Base-by-base conservation (phyloP, 2,113 vertebrate species). In the Zosterops japonicus region DNA sequence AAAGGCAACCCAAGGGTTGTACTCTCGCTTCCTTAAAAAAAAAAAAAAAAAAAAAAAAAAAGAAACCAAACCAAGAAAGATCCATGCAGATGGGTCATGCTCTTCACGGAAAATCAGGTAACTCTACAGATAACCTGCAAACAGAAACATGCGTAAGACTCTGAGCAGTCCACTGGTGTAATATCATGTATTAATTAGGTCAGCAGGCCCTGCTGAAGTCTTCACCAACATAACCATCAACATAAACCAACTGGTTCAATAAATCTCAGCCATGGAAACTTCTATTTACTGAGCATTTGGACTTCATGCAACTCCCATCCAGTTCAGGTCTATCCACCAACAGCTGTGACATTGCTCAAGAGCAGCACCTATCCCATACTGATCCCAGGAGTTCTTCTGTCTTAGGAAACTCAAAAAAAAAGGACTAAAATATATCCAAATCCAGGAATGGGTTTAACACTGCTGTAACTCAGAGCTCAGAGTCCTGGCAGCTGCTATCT, bases 111-210 rank as follows among this genome's bases (percentile, higher is more conserved):
- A 94, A 91, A 93, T 46, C 42, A 23, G 82, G 67, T 69, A 82
- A 72, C 76, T 87, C 84, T 92, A 91, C 74, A 89, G 61, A 74
- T 47, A 91, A 49, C 59, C 84, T 88, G 93, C 67, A 82, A 91
- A 82, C 61, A 87, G 87, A 90, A 95, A 91, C 41, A 31, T 0
- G 1, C 0, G 0, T 68, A 35, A 87, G 64, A 42, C 24, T 71
- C 60, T 53, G n/a, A 93, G 80, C 49, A 46, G 25, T 7, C 56
- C 33, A 42, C 81, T 27, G 55, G n/a, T 28, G 18, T 10, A 56
- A 27, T 33, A 60, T 29, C 35, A 52, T 4, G 47, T 57, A 63
- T 44, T 82, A 68, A 87, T 69, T 64, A 67, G 53, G 41, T 56
- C 69, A 84, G 60, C 61, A 50, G 29, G 29, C 49, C 36, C 72